Percentiles rank a stretch among this genome's conserved stretches.
These are phyloP conservation scores for Pararge aegeria DNA, from an alignment of 1,140 invertebrate species.

Conservation along the genomic window DNA sequence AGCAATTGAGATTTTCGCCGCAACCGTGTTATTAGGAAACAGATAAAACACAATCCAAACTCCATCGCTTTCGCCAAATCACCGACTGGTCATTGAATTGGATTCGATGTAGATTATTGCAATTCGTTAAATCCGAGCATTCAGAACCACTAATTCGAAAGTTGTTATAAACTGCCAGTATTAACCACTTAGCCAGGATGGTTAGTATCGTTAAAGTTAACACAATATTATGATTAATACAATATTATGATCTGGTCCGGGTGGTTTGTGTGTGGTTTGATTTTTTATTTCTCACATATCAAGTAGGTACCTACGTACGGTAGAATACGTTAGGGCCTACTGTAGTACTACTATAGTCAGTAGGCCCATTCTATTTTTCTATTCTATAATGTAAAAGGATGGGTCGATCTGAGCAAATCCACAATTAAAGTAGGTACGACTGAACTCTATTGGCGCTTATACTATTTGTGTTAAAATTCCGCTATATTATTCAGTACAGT, in stretches of 20 bases:
- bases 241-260: too few species aligned
- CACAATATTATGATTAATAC: too few species aligned
- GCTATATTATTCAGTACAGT: conserved; percentile 12
- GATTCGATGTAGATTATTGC: background rate
- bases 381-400: too few species aligned
- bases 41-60: conserved; percentile 51
- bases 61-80: conserved; percentile 61
- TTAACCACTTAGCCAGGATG: background rate
- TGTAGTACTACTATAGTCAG: too few species aligned
- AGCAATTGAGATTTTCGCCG: conserved; percentile 70
- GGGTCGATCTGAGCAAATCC: too few species aligned
- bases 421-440: too few species aligned
- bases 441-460: background rate
- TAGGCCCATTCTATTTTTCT: too few species aligned
- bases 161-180: background rate
- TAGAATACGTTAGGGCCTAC: too few species aligned
- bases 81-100: conserved; percentile 13
- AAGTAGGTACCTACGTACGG: too few species aligned
- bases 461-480: background rate
- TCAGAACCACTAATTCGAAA: conserved; percentile 6
- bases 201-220: background rate
- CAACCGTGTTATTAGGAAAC: conserved; percentile 64
- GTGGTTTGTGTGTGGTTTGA: too few species aligned
- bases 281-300: too few species aligned
- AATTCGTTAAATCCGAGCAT: background rate